Percentiles rank a stretch among this genome's conserved stretches.
phyloP scores from a whole-genome alignment of 1,140 invertebrate genomes.

The Camponotus vicinus region DNA sequence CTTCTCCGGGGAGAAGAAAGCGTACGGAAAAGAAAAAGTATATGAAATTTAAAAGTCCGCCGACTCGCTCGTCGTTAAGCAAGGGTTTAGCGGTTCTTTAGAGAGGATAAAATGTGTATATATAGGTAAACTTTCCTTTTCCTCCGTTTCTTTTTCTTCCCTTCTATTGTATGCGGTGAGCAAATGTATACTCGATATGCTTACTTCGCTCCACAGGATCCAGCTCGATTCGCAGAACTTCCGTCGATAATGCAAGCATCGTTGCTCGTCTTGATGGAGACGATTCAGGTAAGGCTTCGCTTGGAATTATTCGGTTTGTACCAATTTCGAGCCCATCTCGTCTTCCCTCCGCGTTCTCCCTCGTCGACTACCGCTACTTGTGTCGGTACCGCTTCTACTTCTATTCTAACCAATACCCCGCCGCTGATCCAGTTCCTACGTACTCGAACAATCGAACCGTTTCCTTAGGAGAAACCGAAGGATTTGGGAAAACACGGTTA shows the following conservation, averaged over 20 bases:
- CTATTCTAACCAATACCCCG: constrained; percentile 15
- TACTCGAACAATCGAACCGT: constrained; percentile 62
- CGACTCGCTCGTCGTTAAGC: constrained; percentile 77
- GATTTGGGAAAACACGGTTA: constrained; percentile 67
- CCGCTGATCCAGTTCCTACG: constrained; percentile 40
- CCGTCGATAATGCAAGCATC: constrained; percentile 75
- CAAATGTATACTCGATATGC: constrained; percentile 42
- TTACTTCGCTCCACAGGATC: not conserved
- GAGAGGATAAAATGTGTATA: constrained; percentile 73
- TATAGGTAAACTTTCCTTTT: constrained; percentile 61
- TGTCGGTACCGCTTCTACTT: constrained; percentile 20
- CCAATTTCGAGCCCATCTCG: constrained; percentile 76
- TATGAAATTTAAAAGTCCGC: constrained; percentile 72
- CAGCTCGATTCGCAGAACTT: constrained; percentile 59
- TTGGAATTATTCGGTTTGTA: constrained; percentile 76
- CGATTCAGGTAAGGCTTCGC: constrained; percentile 66
- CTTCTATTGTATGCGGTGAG: not conserved
- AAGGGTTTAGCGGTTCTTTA: constrained; percentile 78
- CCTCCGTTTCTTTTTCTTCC: not conserved
- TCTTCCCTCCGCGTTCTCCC: constrained; percentile 38
- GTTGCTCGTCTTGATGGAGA: constrained; percentile 62
- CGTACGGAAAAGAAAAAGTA: constrained; percentile 56
- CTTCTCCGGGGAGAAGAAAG: constrained; percentile 14
- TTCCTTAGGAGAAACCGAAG: constrained; percentile 41
- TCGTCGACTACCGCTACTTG: constrained; percentile 45